Conservation (phyloP, 2,113 vertebrate species). For the Microcebus tavaratra region DNA sequence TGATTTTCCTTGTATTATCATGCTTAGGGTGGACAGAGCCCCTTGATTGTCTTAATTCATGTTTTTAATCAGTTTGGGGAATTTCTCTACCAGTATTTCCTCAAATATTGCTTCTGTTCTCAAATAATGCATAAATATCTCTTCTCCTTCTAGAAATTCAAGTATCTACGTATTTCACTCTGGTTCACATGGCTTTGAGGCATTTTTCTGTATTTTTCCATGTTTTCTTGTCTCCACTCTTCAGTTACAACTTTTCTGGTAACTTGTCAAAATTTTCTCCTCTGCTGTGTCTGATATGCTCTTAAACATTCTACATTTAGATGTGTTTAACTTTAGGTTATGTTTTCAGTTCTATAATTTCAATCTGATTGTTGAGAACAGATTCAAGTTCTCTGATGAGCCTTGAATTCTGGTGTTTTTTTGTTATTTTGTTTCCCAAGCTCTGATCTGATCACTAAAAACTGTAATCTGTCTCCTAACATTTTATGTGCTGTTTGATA, state of each 20-base stretch:
- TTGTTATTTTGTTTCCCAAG: neutral
- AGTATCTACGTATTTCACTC: neutral
- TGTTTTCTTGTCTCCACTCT: neutral
- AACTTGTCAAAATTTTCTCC: neutral
- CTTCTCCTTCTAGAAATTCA: neutral
- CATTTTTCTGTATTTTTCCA: neutral
- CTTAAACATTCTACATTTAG: neutral
- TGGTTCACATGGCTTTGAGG: neutral
- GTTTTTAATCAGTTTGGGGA: neutral
- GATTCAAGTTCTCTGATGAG: neutral
- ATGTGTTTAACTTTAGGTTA: neutral
- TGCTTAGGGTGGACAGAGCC: neutral
- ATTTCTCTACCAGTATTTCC: neutral
- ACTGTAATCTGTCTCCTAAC: neutral
- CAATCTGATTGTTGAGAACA: neutral
- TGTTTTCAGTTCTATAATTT: slow-evolving; percentile 2
- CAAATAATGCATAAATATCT: neutral
- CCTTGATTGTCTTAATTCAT: neutral
- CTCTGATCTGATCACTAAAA: neutral
- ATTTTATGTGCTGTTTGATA: neutral
- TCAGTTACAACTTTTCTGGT: neutral
- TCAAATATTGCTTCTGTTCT: neutral
- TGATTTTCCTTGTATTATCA: neutral
- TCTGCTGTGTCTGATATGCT: neutral
- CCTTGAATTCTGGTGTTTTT: neutral